Conservation (phyloP, 2,888 invertebrate genomes). For the Folsomia manolachei region DNA sequence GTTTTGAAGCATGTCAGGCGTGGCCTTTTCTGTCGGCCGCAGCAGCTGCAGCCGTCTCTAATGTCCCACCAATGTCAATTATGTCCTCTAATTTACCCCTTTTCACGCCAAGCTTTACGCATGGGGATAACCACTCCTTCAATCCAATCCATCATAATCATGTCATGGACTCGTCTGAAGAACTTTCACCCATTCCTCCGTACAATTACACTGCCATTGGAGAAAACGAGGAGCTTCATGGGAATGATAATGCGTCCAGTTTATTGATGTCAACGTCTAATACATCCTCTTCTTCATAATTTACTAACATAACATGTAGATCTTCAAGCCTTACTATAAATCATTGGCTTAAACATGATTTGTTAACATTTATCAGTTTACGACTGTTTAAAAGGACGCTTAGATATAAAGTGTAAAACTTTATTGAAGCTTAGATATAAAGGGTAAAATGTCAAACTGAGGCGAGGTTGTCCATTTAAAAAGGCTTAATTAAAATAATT, state of each 20-base stretch:
- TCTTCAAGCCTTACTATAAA: no score
- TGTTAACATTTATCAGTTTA: no score
- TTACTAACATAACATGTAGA: no score
- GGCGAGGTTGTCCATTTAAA: no score
- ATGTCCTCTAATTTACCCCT: constrained; percentile 23
- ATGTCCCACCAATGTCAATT: no score
- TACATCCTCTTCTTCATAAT: no score
- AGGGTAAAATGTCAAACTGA: no score
- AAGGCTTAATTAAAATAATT: no score
- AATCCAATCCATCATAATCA: constrained; percentile 3
- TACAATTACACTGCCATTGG: background rate
- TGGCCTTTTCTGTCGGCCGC: constrained; percentile 39
- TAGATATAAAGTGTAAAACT: no score
- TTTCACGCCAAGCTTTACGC: constrained; percentile 25
- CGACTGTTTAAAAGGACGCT: no score
- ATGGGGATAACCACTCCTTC: constrained; percentile 14
- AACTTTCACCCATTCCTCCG: constrained; percentile 16
- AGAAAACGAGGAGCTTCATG: background rate
- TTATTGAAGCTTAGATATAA: no score
- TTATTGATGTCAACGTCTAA: constrained; percentile 14
- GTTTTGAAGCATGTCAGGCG: constrained; percentile 42
- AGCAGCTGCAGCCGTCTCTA: constrained; percentile 31
- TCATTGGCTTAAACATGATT: no score
- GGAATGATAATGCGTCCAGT: background rate
- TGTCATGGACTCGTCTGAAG: background rate